Base-by-base conservation (phyloP, 2,888 invertebrate genomes). In the Calameuta idolon region DNA sequence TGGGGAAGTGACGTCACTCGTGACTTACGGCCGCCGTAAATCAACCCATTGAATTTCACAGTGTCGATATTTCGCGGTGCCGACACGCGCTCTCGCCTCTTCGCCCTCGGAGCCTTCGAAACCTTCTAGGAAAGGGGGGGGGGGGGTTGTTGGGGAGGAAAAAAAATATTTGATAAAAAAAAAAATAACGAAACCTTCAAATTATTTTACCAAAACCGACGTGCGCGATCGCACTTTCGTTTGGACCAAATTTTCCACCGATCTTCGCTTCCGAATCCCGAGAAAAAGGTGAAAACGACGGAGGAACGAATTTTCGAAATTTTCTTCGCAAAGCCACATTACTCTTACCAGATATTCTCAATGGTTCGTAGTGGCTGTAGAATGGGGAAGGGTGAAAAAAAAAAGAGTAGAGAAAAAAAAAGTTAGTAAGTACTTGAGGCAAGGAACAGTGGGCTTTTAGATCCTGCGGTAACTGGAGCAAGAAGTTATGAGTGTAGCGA, bases 21-120 rank as follows among this genome's bases (percentile, higher is more conserved):
- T 88, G 87, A 89, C 89, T 89, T 89, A 89, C 86, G 85, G 81
- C 84, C 80, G 76, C 81, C 83, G 87, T 89, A 88, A 89, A 89
- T 89, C 88, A 89, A 86, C 75, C 86, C 85, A 87, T 89, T 86
- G 88, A 87, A 88, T 87, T 88, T 87, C 83, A 85, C 85, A 85
- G 84, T 85, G 83, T 85, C 87, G 86, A 88, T 89, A 87, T 85
- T 86, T 85, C 83, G 84, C 79, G 77, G 77, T 37, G 77, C 73
- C 75, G 73, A 74, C 77, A 34, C 79, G 31, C 74, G 75, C 55
- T 9, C 55, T 9, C 55, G 5, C 69, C 37, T 73, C 2, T 11
- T 37, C 69, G 79, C 76, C 68, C 55, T 55, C 55, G 15, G 55
- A 9, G 9, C 23, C 55, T 55, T 23, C 4, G 12, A 34, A 68